These are phyloP conservation scores for Danio tinwini DNA, from an alignment of 2,797 vertebrate genomes.

Conservation along the genomic window DNA sequence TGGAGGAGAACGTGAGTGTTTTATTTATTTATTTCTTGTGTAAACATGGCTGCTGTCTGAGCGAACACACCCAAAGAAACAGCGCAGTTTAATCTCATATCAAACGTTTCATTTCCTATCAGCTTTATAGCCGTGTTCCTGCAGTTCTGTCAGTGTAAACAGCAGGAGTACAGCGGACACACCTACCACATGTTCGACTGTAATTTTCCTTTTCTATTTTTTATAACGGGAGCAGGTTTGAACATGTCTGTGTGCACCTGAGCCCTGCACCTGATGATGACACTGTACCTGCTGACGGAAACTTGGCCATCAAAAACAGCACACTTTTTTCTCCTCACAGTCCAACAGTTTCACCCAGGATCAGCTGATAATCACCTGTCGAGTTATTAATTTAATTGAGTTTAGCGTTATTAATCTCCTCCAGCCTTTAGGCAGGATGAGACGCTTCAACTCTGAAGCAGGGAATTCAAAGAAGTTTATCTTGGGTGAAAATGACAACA, in stretches of 20 bases:
- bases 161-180: constrained; percentile 33
- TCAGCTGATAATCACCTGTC: too few relatives aligned
- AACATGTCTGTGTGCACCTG: constrained; percentile 59
- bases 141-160: not conserved
- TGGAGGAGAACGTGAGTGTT: constrained; percentile 92
- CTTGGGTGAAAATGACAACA: too few relatives aligned
- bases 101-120: constrained; percentile 3
- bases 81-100: constrained; percentile 12
- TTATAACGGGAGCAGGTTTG: constrained; percentile 55
- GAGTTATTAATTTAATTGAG: too few relatives aligned
- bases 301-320: not conserved
- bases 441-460: too few relatives aligned
- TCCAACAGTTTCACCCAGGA: too few relatives aligned
- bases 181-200: constrained; percentile 17
- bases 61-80: constrained; percentile 16
- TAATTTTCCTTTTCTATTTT: not conserved
- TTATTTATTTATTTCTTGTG: not conserved
- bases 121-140: not conserved
- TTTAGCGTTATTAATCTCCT: too few relatives aligned
- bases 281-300: constrained; percentile 33
- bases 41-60: not conserved
- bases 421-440: too few relatives aligned
- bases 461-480: too few relatives aligned
- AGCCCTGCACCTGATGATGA: constrained; percentile 37
- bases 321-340: too few relatives aligned